Base-by-base conservation (phyloP, 2,113 vertebrate species). In the Corvus moneduloides region DNA sequence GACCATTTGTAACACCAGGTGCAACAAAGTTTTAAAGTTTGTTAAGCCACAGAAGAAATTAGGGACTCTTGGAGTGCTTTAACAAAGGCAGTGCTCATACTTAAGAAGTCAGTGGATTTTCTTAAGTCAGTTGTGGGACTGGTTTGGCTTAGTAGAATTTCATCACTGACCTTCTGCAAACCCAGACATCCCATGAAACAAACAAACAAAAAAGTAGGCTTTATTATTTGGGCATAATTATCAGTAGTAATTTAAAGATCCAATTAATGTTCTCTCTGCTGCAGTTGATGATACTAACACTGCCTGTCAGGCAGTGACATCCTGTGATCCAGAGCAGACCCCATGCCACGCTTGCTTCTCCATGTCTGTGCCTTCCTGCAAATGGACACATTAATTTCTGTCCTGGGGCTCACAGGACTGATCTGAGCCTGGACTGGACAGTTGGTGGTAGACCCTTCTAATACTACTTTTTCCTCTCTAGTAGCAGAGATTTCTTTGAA, bases 401-500 rank as follows among this genome's bases (percentile, higher is more conserved):
- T 19, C 30, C 41, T 23, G 3, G 20, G 33, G 39, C 54, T 63
- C 26, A 6, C 1, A 3, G 51, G 32, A 30, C 41, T 33, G 55
- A 19, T 2, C 37, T 14, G 35, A 61, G 64, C 55, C 30, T 18
- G 13, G 33, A 18, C 61, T n/a, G 43, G 33, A 13, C 0, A 0
- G 10, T 1, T 59, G 20, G 5, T 17, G 30, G 14, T 0, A 87
- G 51, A 33, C 41, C 19, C 18, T 76, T 54, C 19, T 24, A 22
- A 39, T 14, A 5, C 12, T 16, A 13, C 27, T 35, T 16, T 21
- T 35, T 46, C 51, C 62, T 30, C 61, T 22, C 32, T 14, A 51
- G 41, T 35, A 61, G 51, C 55, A 52, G 51, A 41, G 49, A 4
- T 84, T 43, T 35, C 69, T 67, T 56, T 74, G 28, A 71, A 78